Conservation (phyloP, 2,113 vertebrate species). For the Brachyistius frenatus region DNA sequence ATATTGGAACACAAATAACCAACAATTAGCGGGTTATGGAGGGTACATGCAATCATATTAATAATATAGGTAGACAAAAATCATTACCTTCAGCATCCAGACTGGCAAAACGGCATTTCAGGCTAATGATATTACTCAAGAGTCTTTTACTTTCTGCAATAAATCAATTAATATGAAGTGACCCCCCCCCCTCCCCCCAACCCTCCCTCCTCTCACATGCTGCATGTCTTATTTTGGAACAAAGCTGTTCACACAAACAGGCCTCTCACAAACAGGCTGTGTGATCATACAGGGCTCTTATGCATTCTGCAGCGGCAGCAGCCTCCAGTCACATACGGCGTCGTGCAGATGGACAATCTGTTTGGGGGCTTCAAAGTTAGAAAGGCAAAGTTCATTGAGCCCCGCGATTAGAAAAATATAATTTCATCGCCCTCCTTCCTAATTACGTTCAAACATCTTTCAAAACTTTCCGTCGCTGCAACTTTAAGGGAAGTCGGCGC, state of each 20-base stretch:
- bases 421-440: constrained; percentile 67
- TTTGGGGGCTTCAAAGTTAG: constrained; percentile 72
- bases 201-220: constrained; percentile 7
- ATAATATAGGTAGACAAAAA: not conserved
- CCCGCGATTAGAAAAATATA: constrained; percentile 65
- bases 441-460: constrained; percentile 63
- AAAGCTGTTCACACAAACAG: constrained; percentile 60
- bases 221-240: constrained; percentile 46
- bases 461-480: constrained; percentile 40
- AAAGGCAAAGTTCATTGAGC: constrained; percentile 73
- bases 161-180: constrained; percentile 55
- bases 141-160: constrained; percentile 35
- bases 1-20: not conserved
- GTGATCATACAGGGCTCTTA: constrained; percentile 34
- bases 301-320: constrained; percentile 52
- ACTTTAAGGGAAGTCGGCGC: constrained; percentile 34
- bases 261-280: constrained; percentile 43
- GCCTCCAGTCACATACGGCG: constrained; percentile 68
- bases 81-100: constrained; percentile 10
- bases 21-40: not conserved
- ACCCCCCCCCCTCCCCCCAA: constrained; percentile 9
- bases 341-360: constrained; percentile 75
- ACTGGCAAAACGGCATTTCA: constrained; percentile 38
- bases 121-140: constrained; percentile 28
- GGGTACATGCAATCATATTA: not conserved